Evolutionary conservation across 1,140 invertebrate species (phyloP), one percentile per base, ranked within the genome.

Genomic region (Glomeris maerens): DNA sequence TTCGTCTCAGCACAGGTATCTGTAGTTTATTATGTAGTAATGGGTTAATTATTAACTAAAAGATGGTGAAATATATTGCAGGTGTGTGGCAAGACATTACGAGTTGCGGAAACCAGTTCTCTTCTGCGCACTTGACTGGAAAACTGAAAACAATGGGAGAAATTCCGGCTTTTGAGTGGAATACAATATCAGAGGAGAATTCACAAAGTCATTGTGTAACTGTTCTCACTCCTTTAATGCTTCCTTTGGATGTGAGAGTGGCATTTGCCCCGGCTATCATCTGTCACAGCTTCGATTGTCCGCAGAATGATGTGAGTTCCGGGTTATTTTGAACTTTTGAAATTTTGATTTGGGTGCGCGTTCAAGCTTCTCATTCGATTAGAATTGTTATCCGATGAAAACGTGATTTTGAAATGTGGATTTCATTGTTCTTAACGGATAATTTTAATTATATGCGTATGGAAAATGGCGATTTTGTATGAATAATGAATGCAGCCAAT

Each of bases 151-250:
- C 66, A 26, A 66, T 67, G 63, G 63, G 64, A 3, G 69, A 85
- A 66, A 89, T 89, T 71, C 85, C 86, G 2, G 86, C 86, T 0
- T 69, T 89, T 2, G 83, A 87, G 59, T 91, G 86, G 86, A 91
- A 89, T 60, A 82, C 78, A 54, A 57, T 49, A 50, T 28, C 3
- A 47, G n/a, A n/a, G n/a, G n/a, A n/a, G n/a, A n/a, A n/a, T n/a
- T n/a, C n/a, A n/a, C n/a, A n/a, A n/a, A n/a, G n/a, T n/a, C n/a
- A n/a, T n/a, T n/a, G n/a, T n/a, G n/a, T n/a, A n/a, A n/a, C n/a
- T n/a, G 53, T 60, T 38, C 50, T 67, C 25, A 55, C 64, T 31
- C 68, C 69, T 21, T 50, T 71, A 21, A 50, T 62, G 17, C 56
- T 55, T 13, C 60, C 60, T 36, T 63, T 70, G 59, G 65, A 72